A percentile compares a stretch with the other conserved stretches of the same genome.
phyloP scores from a whole-genome alignment of 2,113 vertebrate species.

The Salvelinus namaycush region DNA sequence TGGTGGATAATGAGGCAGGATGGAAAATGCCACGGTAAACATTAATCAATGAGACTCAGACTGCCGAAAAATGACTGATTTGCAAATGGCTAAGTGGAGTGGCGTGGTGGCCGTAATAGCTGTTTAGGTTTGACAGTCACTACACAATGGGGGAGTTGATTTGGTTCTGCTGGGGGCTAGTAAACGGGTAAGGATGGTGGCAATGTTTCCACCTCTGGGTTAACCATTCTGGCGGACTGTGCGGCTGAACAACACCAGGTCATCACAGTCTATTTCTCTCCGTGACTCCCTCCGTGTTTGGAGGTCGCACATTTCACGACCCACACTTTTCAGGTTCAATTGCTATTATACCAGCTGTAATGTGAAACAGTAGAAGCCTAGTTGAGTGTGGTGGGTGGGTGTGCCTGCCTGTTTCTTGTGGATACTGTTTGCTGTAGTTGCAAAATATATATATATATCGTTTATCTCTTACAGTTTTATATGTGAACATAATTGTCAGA shows the following conservation, averaged over 20 bases:
- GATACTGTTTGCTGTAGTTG: no score
- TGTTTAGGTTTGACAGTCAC: constrained; percentile 32
- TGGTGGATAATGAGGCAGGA: constrained; percentile 27
- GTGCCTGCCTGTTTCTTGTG: no score
- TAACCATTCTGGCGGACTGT: not conserved
- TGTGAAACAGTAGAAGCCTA: no score
- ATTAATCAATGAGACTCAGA: constrained; percentile 1
- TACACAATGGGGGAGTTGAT: constrained; percentile 18
- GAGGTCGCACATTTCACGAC: not conserved
- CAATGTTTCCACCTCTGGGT: constrained; percentile 5
- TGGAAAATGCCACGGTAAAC: constrained; percentile 8
- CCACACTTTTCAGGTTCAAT: not conserved
- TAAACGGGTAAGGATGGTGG: constrained; percentile 9
- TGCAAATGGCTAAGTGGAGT: constrained; percentile 23
- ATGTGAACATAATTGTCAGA: no score
- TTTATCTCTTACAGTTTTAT: no score
- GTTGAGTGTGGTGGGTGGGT: no score
- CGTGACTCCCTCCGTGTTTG: not conserved
- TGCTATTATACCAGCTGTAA: not conserved
- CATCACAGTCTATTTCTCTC: not conserved
- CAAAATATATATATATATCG: no score
- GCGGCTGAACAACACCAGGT: not conserved
- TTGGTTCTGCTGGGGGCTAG: not conserved
- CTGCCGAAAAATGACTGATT: constrained; percentile 20
- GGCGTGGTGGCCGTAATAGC: constrained; percentile 24